phyloP scores from a whole-genome alignment of 2,113 vertebrate genomes.

The Setophaga kirtlandii region DNA sequence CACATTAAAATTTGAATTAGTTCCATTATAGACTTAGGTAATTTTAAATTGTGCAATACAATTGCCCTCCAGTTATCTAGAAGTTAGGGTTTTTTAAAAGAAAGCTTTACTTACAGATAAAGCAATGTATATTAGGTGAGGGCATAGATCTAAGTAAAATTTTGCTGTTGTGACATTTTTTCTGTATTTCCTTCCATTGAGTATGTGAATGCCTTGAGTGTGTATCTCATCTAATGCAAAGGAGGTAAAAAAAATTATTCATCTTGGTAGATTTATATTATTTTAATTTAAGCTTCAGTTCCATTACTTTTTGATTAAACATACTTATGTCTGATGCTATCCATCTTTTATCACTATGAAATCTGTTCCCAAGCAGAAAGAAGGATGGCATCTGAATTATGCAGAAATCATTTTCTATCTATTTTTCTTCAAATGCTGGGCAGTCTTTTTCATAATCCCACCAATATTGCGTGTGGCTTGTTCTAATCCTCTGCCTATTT shows the following conservation, averaged over 20 bases:
- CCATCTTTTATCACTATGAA: conserved; percentile 56
- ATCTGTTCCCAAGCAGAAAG: conserved; percentile 51
- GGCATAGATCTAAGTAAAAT: not conserved
- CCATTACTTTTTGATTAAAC: conserved; percentile 70
- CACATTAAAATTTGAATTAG: not conserved
- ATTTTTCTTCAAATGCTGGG: conserved; percentile 51
- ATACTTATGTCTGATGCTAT: conserved; percentile 52
- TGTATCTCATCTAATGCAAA: not conserved
- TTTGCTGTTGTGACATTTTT: not conserved
- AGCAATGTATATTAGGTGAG: not conserved
- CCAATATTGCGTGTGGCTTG: conserved; percentile 14
- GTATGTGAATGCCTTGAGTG: not conserved
- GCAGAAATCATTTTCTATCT: conserved; percentile 54
- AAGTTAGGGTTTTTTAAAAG: not conserved
- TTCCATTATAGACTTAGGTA: not conserved
- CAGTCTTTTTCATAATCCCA: conserved; percentile 38
- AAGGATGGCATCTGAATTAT: conserved; percentile 63
- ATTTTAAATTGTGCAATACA: not conserved
- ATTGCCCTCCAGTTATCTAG: not conserved
- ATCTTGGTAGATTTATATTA: conserved; percentile 61
- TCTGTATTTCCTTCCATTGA: not conserved
- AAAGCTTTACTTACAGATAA: not conserved
- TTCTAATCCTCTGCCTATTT: conserved; percentile 30
- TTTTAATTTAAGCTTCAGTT: conserved; percentile 68
- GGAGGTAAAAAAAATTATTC: conserved; percentile 31